These are phyloP conservation scores for Amiota communis DNA, from an alignment of 2,888 invertebrate species.

Conservation along the genomic window DNA sequence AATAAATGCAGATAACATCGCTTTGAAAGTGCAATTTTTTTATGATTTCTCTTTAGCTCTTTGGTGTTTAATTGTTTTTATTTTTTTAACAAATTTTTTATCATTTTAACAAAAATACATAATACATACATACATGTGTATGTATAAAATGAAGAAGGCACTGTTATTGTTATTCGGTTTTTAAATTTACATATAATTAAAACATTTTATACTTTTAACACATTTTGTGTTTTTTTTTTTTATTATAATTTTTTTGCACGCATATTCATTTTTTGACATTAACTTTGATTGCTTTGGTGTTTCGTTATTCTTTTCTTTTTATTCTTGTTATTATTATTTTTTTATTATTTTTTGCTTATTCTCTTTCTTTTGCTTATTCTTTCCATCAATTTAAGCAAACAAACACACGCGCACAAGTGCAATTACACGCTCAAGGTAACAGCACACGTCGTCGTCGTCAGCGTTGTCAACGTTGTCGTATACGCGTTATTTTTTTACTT, in stretches of 20 bases:
- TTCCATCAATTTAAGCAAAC: conserved; percentile 38
- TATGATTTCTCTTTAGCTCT: no score
- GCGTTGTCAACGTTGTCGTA: conserved; percentile 37
- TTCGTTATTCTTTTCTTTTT: conserved; percentile 7
- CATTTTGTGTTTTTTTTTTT: background rate
- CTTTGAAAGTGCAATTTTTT: no score
- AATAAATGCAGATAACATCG: no score
- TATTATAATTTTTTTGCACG: conserved; percentile 5
- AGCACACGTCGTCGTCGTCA: conserved; percentile 40
- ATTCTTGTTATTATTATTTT: conserved; percentile 1
- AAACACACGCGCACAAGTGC: no score
- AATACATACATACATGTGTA: no score
- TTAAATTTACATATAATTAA: conserved; percentile 29
- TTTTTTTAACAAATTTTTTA: no score
- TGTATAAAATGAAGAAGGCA: no score
- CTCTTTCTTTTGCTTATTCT: conserved; percentile 13
- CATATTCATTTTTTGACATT: conserved; percentile 8
- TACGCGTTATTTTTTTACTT: conserved; percentile 40
- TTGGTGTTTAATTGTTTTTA: no score
- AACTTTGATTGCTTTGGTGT: conserved; percentile 1
- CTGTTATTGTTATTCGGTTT: background rate
- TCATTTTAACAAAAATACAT: no score
- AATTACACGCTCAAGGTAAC: conserved; percentile 52
- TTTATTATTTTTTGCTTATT: conserved; percentile 21
- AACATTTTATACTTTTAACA: conserved; percentile 13